These are phyloP conservation scores for Amblyjoppa fuscipennis DNA, from an alignment of 2,888 invertebrate species.

Conservation along the genomic window DNA sequence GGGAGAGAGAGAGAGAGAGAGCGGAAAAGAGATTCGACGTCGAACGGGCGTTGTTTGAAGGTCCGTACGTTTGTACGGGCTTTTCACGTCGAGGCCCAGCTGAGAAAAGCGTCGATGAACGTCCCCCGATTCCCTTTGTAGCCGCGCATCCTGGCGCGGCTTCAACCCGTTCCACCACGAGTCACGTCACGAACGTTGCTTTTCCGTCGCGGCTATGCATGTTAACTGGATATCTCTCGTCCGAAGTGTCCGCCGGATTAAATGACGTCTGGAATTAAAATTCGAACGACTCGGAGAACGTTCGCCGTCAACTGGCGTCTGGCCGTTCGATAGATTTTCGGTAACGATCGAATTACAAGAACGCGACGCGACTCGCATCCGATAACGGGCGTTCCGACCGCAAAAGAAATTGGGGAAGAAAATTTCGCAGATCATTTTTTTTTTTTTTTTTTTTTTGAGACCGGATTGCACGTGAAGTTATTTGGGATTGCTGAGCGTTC, in stretches of 20 bases:
- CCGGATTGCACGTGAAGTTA: no score
- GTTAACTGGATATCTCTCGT: background rate
- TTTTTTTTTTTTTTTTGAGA: no score
- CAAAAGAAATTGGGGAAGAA: background rate
- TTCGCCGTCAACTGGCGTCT: background rate
- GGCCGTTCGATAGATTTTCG: background rate
- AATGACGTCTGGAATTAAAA: background rate
- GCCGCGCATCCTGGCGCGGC: slow-evolving; percentile 32
- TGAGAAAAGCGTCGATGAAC: slow-evolving; percentile 36
- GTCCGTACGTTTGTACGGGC: background rate
- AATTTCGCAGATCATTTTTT: no score
- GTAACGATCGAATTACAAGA: background rate
- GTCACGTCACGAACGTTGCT: background rate
- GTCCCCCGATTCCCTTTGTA: slow-evolving; percentile 32
- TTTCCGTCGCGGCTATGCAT: background rate
- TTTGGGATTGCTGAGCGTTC: no score
- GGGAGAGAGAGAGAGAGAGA: background rate
- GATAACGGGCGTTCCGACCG: background rate
- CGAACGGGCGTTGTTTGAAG: background rate
- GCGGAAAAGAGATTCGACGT: background rate
- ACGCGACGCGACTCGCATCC: background rate
- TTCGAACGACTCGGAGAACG: background rate
- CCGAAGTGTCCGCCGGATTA: background rate
- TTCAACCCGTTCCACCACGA: background rate
- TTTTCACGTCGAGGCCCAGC: background rate